These are phyloP conservation scores for Alloscopus bannaensis DNA, from an alignment of 2,888 invertebrate species.

Conservation along the genomic window DNA sequence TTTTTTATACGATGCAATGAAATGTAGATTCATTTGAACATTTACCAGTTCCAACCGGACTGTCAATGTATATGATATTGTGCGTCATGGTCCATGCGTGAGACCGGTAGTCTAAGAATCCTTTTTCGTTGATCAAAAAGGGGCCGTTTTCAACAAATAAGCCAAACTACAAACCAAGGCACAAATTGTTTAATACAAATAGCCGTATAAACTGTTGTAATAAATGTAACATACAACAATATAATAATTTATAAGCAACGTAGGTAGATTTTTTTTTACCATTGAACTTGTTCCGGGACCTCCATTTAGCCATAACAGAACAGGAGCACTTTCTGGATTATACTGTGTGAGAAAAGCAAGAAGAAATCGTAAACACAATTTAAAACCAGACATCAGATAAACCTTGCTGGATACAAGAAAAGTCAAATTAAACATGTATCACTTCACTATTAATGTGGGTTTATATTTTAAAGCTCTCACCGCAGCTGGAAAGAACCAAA, in stretches of 20 bases:
- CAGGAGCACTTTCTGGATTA: conserved; percentile 74
- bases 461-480: conserved; percentile 73
- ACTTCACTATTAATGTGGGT: too few species aligned
- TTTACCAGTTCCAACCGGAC: conserved; percentile 87
- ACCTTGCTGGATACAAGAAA: too few species aligned
- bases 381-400: too few species aligned
- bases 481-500: conserved; percentile 93
- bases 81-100: conserved; percentile 89
- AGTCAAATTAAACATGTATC: too few species aligned
- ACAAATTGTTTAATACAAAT: too few species aligned
- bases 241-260: too few species aligned
- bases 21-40: neutral
- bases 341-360: conserved; percentile 38
- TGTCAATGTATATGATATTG: conserved; percentile 91
- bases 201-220: too few species aligned
- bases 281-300: conserved; percentile 79
- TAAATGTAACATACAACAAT: too few species aligned
- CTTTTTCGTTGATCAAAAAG: conserved; percentile 75
- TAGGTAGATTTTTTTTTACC: too few species aligned
- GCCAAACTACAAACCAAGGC: too few species aligned
- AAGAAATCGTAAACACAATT: too few species aligned
- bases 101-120: conserved; percentile 74
- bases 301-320: conserved; percentile 79
- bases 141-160: conserved; percentile 81
- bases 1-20: neutral